These are phyloP conservation scores for Actinernus sp. DNA, from an alignment of 92 coral and sea anemone genomes.

Conservation along the genomic window DNA sequence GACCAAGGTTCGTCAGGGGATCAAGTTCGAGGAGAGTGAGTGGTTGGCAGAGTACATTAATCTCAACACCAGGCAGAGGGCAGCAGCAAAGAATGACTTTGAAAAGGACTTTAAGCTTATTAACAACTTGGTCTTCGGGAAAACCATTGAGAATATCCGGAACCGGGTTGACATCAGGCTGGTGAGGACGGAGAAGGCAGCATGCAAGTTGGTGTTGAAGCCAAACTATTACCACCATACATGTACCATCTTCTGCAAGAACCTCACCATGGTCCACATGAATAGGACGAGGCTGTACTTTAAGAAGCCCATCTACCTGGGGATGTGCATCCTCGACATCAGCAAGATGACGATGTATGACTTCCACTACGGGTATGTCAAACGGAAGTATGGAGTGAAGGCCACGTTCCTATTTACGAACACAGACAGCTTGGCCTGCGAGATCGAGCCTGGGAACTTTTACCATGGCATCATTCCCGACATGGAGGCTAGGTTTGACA, in stretches of 20 bases:
- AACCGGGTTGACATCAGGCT: background rate
- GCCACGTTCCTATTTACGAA: background rate
- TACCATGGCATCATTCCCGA: background rate
- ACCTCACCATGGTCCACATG: conserved; percentile 1
- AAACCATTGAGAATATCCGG: background rate
- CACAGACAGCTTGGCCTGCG: background rate
- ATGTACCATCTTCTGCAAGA: background rate
- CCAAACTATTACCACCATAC: background rate
- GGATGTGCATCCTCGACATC: background rate
- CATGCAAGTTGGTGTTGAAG: background rate
- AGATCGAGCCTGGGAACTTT: background rate
- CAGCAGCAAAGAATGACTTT: background rate
- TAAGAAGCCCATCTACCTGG: background rate
- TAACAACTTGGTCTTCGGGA: background rate
- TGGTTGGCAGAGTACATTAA: background rate
- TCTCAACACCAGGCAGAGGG: background rate
- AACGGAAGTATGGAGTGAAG: background rate
- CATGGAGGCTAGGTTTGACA: background rate
- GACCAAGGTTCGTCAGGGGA: background rate
- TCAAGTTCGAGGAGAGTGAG: background rate
- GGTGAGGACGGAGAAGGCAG: background rate
- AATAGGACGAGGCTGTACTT: background rate
- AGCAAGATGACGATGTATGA: background rate
- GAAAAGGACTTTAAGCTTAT: conserved; percentile 1
- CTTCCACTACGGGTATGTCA: background rate